Conservation (phyloP, 2,888 invertebrate genomes). For the Alsophila aescularia region DNA sequence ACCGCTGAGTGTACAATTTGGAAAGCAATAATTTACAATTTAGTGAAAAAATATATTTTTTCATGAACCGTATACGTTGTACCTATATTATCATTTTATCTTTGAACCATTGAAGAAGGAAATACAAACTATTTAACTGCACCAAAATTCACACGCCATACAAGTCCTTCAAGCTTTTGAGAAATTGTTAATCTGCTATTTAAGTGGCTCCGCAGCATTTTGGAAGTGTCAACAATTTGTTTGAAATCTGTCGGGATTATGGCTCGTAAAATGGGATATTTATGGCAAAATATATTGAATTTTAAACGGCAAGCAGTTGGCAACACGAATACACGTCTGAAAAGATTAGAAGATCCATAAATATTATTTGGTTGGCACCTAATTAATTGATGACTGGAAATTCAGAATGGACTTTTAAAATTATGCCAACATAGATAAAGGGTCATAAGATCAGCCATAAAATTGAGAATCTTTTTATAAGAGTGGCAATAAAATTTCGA, state of each 20-base stretch:
- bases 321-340: slow-evolving; percentile 22
- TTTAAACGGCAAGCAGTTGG: slow-evolving; percentile 62
- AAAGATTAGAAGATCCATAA: slow-evolving; percentile 40
- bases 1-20: too few relatives aligned
- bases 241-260: slow-evolving; percentile 74
- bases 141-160: slow-evolving; percentile 39
- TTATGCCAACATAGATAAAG: slow-evolving; percentile 33
- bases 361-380: slow-evolving; percentile 40
- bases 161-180: slow-evolving; percentile 30
- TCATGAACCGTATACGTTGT: too few relatives aligned
- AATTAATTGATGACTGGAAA: slow-evolving; percentile 33
- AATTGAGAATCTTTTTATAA: slow-evolving; percentile 2
- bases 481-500: background rate
- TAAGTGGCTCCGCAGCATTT: slow-evolving; percentile 63
- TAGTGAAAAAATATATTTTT: too few relatives aligned
- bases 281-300: slow-evolving; percentile 71
- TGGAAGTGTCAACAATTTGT: slow-evolving; percentile 73
- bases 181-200: slow-evolving; percentile 51
- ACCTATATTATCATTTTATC: too few relatives aligned
- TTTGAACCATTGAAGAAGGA: too few relatives aligned
- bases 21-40: too few relatives aligned
- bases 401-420: slow-evolving; percentile 20
- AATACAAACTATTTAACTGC: slow-evolving; percentile 2
- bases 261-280: slow-evolving; percentile 66
- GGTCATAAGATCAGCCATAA: slow-evolving; percentile 16